phyloP scores from a whole-genome alignment of 2,888 invertebrate genomes.

The Melangyna quadrimaculata region DNA sequence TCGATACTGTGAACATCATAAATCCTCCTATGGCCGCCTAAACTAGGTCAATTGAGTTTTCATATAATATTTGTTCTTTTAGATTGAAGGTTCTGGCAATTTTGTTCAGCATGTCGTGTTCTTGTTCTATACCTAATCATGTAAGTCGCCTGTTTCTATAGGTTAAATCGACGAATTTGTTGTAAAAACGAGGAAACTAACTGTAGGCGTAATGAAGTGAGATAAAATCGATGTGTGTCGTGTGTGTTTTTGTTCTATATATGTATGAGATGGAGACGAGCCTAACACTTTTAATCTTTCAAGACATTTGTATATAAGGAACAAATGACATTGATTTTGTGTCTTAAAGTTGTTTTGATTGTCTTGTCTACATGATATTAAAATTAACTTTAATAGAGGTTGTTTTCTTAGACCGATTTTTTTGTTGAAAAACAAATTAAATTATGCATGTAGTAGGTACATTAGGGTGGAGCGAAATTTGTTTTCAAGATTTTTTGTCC shows the following conservation, averaged over 20 bases:
- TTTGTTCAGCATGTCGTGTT: neutral
- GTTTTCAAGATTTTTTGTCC: no score
- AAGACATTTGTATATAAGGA: conserved; percentile 44
- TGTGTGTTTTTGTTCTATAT: neutral
- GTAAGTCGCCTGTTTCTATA: conserved; percentile 10
- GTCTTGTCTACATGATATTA: neutral
- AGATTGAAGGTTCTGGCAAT: conserved; percentile 14
- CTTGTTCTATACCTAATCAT: conserved; percentile 10
- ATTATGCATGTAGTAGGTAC: no score
- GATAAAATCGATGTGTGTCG: neutral
- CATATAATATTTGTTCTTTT: conserved; percentile 56
- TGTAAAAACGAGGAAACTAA: neutral
- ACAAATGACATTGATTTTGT: conserved; percentile 37
- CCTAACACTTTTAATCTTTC: conserved; percentile 37
- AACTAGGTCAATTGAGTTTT: conserved; percentile 65
- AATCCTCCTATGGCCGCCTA: neutral
- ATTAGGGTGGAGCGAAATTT: no score
- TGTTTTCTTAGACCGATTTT: neutral
- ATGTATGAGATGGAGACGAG: no score
- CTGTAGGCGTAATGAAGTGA: neutral
- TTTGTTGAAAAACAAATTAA: neutral
- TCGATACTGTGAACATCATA: neutral
- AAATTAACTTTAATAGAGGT: neutral
- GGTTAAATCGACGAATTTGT: conserved; percentile 37
- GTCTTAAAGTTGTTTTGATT: neutral